Evolutionary conservation across 2,888 invertebrate species (phyloP).

Genomic region (Encarsia formosa): DNA sequence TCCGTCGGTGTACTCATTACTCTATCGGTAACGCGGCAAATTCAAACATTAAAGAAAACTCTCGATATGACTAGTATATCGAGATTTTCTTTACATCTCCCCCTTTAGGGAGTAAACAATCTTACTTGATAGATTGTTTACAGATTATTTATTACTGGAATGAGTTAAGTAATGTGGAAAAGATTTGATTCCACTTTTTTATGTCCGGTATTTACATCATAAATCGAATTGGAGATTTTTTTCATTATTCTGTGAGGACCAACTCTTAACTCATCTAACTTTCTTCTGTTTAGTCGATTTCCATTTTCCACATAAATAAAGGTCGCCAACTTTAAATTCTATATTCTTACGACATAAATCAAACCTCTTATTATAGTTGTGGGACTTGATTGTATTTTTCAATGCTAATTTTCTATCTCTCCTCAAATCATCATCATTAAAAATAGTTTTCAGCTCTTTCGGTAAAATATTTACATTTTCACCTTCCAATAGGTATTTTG

Average conservation of each 20-base stretch:
- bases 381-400: conserved; percentile 31
- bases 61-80: too few relatives aligned
- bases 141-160: conserved; percentile 22
- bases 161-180: conserved; percentile 29
- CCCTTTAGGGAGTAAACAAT: not conserved
- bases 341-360: conserved; percentile 34
- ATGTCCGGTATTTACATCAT: conserved; percentile 27
- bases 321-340: conserved; percentile 36
- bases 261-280: conserved; percentile 33
- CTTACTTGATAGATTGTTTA: conserved; percentile 58
- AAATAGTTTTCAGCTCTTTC: not conserved
- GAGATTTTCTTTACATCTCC: not conserved
- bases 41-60: too few relatives aligned
- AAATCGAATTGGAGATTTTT: conserved; percentile 33
- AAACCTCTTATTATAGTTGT: conserved; percentile 35
- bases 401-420: conserved; percentile 1
- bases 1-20: too few relatives aligned
- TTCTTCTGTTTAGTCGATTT: conserved; percentile 37
- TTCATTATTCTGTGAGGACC: conserved; percentile 32
- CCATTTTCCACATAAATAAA: conserved; percentile 39
- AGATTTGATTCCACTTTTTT: conserved; percentile 20
- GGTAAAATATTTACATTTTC: conserved; percentile 21
- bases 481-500: conserved; percentile 35
- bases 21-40: too few relatives aligned
- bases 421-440: not conserved